A percentile compares a stretch with the other conserved stretches of the same genome.
phyloP scores from a whole-genome alignment of 2,888 invertebrate genomes.

The Lasiommata megera region DNA sequence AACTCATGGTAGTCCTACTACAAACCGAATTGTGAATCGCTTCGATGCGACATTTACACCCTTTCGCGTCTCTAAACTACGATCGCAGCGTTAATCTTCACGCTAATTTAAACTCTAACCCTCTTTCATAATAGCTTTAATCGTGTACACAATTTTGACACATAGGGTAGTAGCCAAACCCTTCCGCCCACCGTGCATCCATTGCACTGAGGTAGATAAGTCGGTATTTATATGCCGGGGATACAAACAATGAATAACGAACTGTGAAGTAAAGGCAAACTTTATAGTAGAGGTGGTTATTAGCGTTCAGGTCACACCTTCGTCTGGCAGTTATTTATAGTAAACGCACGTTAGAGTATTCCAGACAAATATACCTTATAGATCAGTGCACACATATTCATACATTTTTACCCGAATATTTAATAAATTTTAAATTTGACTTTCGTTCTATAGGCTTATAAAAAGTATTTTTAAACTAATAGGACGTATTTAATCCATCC shows the following conservation, averaged over 20 bases:
- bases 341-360: neutral
- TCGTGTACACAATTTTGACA: slow-evolving; percentile 15
- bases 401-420: too few species aligned
- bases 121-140: slow-evolving; percentile 30
- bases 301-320: slow-evolving; percentile 16
- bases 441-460: too few species aligned
- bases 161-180: slow-evolving; percentile 11
- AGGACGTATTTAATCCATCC: too few species aligned
- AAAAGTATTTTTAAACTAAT: too few species aligned
- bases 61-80: slow-evolving; percentile 32
- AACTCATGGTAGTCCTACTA: neutral
- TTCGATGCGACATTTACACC: slow-evolving; percentile 36
- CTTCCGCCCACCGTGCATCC: slow-evolving; percentile 31
- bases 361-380: neutral
- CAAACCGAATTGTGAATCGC: slow-evolving; percentile 38
- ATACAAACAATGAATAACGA: slow-evolving; percentile 51
- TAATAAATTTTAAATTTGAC: too few species aligned
- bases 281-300: slow-evolving; percentile 36
- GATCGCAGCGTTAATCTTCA: slow-evolving; percentile 29
- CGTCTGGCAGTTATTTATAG: neutral
- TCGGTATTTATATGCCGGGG: slow-evolving; percentile 41
- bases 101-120: slow-evolving; percentile 35
- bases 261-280: slow-evolving; percentile 53
- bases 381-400: too few species aligned
- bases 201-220: slow-evolving; percentile 52